Evolutionary conservation across 2,797 vertebrate genomes (phyloP).

Genomic region (Limosa lapponica): DNA sequence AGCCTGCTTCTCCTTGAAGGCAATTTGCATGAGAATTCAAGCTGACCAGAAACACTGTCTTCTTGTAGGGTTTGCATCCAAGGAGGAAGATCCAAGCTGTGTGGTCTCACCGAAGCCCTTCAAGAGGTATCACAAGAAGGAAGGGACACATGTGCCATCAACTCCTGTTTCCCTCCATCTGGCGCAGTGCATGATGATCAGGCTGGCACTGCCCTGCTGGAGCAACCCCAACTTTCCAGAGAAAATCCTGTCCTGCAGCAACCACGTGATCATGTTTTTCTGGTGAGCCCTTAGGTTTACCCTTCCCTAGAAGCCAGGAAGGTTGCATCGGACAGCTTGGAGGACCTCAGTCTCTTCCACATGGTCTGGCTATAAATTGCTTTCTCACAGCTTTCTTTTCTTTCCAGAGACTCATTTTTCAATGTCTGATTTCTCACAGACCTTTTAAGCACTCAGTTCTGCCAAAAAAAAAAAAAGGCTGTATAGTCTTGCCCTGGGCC

Average conservation of each 20-base stretch:
- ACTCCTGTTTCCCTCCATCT: not conserved
- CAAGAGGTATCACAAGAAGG: not conserved
- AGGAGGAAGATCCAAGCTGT: not conserved
- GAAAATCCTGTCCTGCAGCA: not conserved
- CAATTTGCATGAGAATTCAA: not conserved
- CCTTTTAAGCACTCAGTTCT: not conserved
- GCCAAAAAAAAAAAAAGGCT: not conserved
- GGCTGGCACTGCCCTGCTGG: not conserved
- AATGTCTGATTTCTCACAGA: not conserved
- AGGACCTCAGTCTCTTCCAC: not conserved
- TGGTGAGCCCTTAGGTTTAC: not conserved
- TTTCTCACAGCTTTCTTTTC: not conserved
- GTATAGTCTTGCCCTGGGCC: not conserved
- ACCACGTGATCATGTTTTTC: not conserved
- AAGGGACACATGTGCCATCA: rapidly evolving
- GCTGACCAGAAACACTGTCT: not conserved
- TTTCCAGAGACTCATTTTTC: not conserved
- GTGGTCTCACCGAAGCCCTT: not conserved
- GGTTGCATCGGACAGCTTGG: not conserved
- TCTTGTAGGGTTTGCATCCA: not conserved
- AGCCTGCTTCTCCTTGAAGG: not conserved
- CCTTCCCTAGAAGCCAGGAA: not conserved
- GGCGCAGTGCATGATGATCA: not conserved
- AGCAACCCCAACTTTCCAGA: not conserved
- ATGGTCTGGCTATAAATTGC: not conserved